Base-by-base conservation (phyloP, 2,113 vertebrate genomes). In the Takifugu bimaculatus region DNA sequence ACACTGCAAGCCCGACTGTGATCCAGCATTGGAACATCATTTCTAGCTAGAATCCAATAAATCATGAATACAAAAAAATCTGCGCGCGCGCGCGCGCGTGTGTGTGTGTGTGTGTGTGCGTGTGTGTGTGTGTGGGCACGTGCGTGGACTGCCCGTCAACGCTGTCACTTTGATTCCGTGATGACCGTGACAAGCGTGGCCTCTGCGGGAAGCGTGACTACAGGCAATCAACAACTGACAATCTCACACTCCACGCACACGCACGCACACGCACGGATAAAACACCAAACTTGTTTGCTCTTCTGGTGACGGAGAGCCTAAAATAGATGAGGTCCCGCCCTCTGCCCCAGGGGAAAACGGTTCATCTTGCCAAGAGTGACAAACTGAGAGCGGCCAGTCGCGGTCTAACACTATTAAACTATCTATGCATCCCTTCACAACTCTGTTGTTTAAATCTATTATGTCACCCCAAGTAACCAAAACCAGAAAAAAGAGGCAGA, bases 111-210 rank as follows among this genome's bases (percentile, higher is more conserved):
- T 43, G 54, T 56, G 35, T 7, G 54, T 43, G 32, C 6, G 32
- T 42, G 39, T n/a, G 51, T 56, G n/a, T 27, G 39, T 65, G 0
- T 57, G 0, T 13, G 47, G 51, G 27, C 49, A 51, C 71, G 68
- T 82, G 80, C 76, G 73, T 71, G 82, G 62, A 57, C 72, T 62
- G 54, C 79, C 68, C 27, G 15, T 85, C 83, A 77, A 56, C 48
- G 57, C n/a, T 66, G 73, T 72, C 73, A 70, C 52, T 45, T 14
- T 58, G 64, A 71, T 61, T 51, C 52, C 20, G 57, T 56, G 68
- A 68, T 50, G 71, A 80, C 20, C 68, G 28, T 54, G 48, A 50
- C 55, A 71, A 74, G 63, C 57, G 57, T 44, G 54, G 64, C 35
- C 57, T 60, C 63, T 57, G 75, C 44, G 45, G 64, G 69, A 55